Percentiles rank a stretch among this genome's conserved stretches.
These are phyloP conservation scores for Aptenodytes patagonicus DNA, from an alignment of 2,113 vertebrate species.

Conservation along the genomic window DNA sequence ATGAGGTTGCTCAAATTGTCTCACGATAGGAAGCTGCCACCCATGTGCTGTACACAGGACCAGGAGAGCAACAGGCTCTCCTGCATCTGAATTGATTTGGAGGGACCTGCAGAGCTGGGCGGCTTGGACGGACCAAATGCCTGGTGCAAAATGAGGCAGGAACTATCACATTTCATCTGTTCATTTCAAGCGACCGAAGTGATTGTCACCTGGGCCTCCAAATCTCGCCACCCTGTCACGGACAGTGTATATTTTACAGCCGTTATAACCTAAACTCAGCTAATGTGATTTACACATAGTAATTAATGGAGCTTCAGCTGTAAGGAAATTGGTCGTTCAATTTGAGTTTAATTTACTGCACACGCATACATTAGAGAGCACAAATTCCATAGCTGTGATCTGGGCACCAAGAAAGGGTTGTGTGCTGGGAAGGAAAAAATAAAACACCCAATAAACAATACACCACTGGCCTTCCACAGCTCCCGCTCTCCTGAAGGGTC, in stretches of 20 bases:
- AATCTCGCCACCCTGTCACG: background rate
- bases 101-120: background rate
- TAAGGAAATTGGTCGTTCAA: constrained; percentile 46
- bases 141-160: background rate
- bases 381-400: background rate
- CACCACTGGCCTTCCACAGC: background rate
- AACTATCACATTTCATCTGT: background rate
- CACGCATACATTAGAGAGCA: constrained; percentile 4
- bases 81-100: background rate
- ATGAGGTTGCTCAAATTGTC: background rate
- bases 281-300: constrained; percentile 51
- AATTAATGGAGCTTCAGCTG: constrained; percentile 56
- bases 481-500: accelerated
- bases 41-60: accelerated
- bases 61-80: background rate
- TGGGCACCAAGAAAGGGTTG: background rate
- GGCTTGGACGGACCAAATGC: background rate
- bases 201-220: background rate
- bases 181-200: background rate
- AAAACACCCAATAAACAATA: background rate
- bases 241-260: constrained; percentile 20
- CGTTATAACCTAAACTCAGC: constrained; percentile 46
- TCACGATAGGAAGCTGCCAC: accelerated
- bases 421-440: background rate
- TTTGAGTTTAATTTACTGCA: constrained; percentile 60